phyloP scores from a whole-genome alignment of 2,797 vertebrate species.

The Eulemur coronatus region DNA sequence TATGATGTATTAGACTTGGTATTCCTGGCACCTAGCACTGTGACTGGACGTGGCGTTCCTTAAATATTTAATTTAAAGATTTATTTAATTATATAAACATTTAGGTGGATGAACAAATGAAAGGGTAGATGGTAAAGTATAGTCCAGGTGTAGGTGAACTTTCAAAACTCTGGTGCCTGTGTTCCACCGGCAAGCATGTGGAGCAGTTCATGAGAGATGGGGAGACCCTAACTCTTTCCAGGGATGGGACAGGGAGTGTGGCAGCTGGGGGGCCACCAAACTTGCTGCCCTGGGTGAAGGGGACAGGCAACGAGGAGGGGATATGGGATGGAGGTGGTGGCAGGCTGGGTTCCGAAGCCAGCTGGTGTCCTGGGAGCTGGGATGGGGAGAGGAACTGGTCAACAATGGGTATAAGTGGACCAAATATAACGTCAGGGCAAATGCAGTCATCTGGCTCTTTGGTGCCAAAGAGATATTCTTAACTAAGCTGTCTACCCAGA shows the following conservation, averaged over 20 bases:
- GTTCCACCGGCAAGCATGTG: not conserved
- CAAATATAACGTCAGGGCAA: not conserved
- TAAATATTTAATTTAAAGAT: conserved; percentile 3
- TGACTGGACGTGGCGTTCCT: not conserved
- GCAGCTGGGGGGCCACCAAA: not conserved
- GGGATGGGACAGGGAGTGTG: not conserved
- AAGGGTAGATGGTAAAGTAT: not conserved
- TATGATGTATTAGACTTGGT: not conserved
- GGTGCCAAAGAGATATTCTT: not conserved
- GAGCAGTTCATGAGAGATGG: not conserved
- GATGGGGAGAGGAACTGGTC: not conserved
- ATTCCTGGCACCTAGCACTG: not conserved
- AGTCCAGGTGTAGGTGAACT: not conserved
- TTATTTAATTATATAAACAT: not conserved
- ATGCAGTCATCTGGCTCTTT: not conserved
- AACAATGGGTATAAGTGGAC: not conserved
- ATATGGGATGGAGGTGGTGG: not conserved
- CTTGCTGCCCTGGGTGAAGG: not conserved
- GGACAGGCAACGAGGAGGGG: not conserved
- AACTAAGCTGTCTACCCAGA: not conserved
- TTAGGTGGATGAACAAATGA: not conserved
- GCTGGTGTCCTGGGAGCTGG: not conserved
- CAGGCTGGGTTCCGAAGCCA: not conserved
- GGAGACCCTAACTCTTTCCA: not conserved
- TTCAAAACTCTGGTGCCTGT: not conserved